These are phyloP conservation scores for Oscheius myriophilus DNA, from an alignment of 2,888 invertebrate species.

Conservation along the genomic window DNA sequence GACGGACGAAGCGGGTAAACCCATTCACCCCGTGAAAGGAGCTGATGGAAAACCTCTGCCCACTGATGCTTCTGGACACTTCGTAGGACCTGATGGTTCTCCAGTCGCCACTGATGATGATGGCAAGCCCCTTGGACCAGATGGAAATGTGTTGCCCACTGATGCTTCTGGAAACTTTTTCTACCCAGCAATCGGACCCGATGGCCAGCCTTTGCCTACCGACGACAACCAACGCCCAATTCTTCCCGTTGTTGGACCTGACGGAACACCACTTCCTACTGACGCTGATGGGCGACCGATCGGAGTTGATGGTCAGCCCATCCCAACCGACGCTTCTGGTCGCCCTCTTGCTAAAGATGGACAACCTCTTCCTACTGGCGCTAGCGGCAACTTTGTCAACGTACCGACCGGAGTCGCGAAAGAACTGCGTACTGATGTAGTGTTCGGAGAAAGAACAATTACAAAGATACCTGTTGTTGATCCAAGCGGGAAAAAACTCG, in stretches of 20 bases:
- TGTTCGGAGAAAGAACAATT: too few relatives aligned
- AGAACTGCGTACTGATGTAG: background rate
- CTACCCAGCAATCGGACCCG: slow-evolving; percentile 42
- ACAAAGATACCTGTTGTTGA: slow-evolving; percentile 55
- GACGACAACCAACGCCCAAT: slow-evolving; percentile 39
- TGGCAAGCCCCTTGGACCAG: slow-evolving; percentile 36
- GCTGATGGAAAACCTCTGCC: slow-evolving; percentile 48
- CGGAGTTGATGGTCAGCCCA: slow-evolving; percentile 42
- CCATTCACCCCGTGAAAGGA: too few relatives aligned
- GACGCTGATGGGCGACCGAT: slow-evolving; percentile 43
- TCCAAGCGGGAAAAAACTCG: slow-evolving; percentile 38
- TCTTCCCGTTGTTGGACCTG: slow-evolving; percentile 36
- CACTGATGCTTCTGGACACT: slow-evolving; percentile 28
- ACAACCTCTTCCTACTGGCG: slow-evolving; percentile 42
- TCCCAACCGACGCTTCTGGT: slow-evolving; percentile 48
- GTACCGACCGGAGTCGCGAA: background rate
- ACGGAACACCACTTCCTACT: slow-evolving; percentile 37
- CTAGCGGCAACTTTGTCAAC: slow-evolving; percentile 10
- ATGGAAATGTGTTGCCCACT: slow-evolving; percentile 33
- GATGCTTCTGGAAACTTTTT: slow-evolving; percentile 43
- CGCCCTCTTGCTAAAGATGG: slow-evolving; percentile 29
- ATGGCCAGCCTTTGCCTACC: slow-evolving; percentile 32
- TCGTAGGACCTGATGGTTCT: slow-evolving; percentile 33
- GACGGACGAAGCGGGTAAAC: too few relatives aligned
- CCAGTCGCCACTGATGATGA: slow-evolving; percentile 37